Base-by-base conservation (phyloP, 2,113 vertebrate genomes). In the Halichoerus grypus region DNA sequence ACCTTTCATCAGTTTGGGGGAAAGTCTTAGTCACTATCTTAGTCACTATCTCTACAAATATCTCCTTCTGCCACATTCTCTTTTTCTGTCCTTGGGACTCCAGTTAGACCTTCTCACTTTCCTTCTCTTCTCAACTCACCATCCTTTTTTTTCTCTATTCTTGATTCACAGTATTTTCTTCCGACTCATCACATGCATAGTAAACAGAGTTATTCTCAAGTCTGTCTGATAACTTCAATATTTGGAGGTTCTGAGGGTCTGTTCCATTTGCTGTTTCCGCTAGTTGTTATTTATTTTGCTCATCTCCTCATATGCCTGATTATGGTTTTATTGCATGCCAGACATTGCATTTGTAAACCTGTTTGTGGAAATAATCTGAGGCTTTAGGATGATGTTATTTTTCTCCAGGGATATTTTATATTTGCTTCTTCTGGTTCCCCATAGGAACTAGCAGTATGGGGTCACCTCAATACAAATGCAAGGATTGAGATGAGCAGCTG, bases 161-260 rank as follows among this genome's bases (percentile, higher is more conserved):
- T 74, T 49, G 51, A 86, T 53, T 92, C 26, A 28, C 59, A 80
- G 19, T 87, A 63, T 82, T 94, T 97, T 79, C 79, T 82, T 81
- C 26, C 7, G 72, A 76, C 33, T 15, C 49, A 12, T 36, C 59
- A 85, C 22, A 16, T 12, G 65, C 28, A 21, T 12, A 67, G 39
- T 42, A 85, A 88, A 36, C 19, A 91, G 22, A 79, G 57, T 42
- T 53, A 51, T 49, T 77, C 39, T 67, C 36, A 8, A 19, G 69
- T 21, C 5, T 8, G 33, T 81, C 36, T 21, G 21, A 42, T 55
- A 49, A 36, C 12, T 10, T 61, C 88, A 92, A 12, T 61, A 49
- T 55, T 33, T 61, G 71, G 63, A 71, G 28, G 39, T 36, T 31
- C 39, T 59, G n/a, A 2, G 26, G n/a, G 5, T 59, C 65, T 69